Conservation (phyloP, 1,140 invertebrate genomes). For the Nilaparvata lugens region DNA sequence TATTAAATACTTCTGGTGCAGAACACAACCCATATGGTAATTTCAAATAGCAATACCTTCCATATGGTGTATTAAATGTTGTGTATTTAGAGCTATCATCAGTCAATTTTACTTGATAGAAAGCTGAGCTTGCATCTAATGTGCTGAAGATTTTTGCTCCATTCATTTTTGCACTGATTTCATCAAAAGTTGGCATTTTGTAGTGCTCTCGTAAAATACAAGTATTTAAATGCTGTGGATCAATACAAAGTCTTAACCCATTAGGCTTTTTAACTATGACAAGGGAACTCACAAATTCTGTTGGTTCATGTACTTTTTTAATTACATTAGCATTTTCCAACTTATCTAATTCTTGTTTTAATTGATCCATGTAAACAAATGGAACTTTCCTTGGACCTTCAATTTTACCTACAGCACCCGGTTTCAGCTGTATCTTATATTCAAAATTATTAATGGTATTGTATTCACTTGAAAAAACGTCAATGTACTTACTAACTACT, state of each 20-base stretch:
- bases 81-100: neutral
- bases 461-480: neutral
- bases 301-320: neutral
- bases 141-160: neutral
- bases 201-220: neutral
- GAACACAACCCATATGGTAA: conserved; percentile 7
- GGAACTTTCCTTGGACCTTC: neutral
- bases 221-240: conserved; percentile 4
- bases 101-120: neutral
- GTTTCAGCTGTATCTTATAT: neutral
- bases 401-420: neutral
- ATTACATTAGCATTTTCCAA: neutral
- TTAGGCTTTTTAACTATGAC: neutral
- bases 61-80: conserved; percentile 10
- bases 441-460: neutral
- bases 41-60: conserved; percentile 4
- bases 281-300: neutral
- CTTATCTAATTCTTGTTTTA: neutral
- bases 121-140: conserved; percentile 1
- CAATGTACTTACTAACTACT: neutral
- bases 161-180: neutral
- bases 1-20: conserved; percentile 5
- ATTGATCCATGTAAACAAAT: neutral
- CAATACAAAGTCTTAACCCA: neutral
- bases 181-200: neutral